A percentile compares a stretch with the other conserved stretches of the same genome.
Conservation (phyloP, 2,797 vertebrate species). For the Siniperca obscura region DNA sequence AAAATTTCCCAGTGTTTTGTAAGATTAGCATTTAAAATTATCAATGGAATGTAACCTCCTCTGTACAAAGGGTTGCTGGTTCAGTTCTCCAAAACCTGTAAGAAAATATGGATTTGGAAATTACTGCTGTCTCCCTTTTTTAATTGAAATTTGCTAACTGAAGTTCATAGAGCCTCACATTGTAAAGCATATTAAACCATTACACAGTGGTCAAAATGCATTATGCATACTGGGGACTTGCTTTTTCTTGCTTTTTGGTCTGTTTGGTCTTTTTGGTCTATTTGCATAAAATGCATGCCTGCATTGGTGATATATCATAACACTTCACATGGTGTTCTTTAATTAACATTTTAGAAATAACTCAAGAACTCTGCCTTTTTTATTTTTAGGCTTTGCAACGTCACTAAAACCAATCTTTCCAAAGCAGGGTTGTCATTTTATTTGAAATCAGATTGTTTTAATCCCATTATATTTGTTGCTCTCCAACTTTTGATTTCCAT, state of each 20-base stretch:
- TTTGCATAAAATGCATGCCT: background rate
- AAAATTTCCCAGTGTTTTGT: background rate
- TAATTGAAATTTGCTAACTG: background rate
- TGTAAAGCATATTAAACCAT: background rate
- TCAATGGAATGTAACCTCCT: background rate
- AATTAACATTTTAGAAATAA: background rate
- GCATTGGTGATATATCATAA: background rate
- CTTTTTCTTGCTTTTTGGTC: background rate
- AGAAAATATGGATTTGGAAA: background rate
- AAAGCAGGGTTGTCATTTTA: background rate
- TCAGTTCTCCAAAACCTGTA: background rate
- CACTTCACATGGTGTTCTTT: background rate
- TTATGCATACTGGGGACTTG: background rate
- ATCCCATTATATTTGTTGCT: constrained; percentile 10
- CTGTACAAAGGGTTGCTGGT: background rate
- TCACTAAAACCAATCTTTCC: constrained; percentile 14
- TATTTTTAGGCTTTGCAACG: background rate
- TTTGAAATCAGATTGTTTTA: constrained; percentile 26
- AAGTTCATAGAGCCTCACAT: background rate
- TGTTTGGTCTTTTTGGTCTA: background rate
- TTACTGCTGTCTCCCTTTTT: background rate
- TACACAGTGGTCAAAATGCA: background rate
- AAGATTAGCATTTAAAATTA: background rate
- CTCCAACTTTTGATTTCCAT: constrained; percentile 14
- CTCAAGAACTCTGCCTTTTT: background rate